These are phyloP conservation scores for Myrmecophaga tridactyla DNA, from an alignment of 2,113 vertebrate genomes.

Conservation along the genomic window DNA sequence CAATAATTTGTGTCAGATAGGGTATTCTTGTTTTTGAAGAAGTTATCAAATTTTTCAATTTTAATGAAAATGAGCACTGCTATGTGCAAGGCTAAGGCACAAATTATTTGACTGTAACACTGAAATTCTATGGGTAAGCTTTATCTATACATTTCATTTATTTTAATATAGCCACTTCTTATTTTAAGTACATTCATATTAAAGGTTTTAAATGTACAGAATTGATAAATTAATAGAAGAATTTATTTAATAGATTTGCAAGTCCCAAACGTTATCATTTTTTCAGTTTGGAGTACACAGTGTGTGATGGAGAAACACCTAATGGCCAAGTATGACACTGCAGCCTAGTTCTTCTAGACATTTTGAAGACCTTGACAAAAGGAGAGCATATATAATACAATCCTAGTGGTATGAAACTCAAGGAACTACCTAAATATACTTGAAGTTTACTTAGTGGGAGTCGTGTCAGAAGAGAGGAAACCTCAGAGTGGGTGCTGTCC, in stretches of 20 bases:
- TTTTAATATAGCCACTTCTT: constrained; percentile 27
- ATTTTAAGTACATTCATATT: background rate
- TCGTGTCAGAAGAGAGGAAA: background rate
- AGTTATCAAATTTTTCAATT: background rate
- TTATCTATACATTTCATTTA: constrained; percentile 39
- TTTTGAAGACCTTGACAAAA: background rate
- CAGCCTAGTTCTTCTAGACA: background rate
- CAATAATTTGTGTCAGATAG: constrained; percentile 48
- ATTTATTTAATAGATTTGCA: background rate
- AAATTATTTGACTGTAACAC: constrained; percentile 38
- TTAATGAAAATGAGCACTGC: constrained; percentile 56
- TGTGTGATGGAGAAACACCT: background rate
- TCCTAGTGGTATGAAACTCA: background rate
- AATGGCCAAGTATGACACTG: background rate
- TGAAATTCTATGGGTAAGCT: background rate
- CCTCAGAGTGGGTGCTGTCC: background rate
- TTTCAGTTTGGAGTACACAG: background rate
- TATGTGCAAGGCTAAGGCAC: background rate
- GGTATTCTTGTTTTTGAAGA: background rate
- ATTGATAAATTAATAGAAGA: background rate
- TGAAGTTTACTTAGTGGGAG: background rate
- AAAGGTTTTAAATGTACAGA: background rate
- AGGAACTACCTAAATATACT: background rate
- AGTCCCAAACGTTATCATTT: background rate
- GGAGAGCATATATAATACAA: background rate